phyloP scores from a whole-genome alignment of 1,140 invertebrate species.

The Steinernema khuongi region DNA sequence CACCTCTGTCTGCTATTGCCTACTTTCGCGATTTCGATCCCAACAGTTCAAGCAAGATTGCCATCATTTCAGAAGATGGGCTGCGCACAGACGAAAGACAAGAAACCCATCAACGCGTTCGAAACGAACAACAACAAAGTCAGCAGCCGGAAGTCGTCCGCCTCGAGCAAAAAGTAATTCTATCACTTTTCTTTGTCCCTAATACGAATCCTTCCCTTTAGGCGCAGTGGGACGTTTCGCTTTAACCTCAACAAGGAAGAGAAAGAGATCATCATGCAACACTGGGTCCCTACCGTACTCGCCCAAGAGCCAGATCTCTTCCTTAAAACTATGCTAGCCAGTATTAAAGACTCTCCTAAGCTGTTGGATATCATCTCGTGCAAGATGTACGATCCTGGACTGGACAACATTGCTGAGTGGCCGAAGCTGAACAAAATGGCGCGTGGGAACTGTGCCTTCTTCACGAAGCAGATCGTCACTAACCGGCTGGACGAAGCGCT shows the following conservation, averaged over 20 bases:
- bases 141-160: too few relatives aligned
- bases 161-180: too few relatives aligned
- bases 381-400: not conserved
- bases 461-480: not conserved
- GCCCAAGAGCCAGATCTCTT: not conserved
- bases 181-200: too few relatives aligned
- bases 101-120: too few relatives aligned
- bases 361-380: not conserved
- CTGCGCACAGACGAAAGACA: too few relatives aligned
- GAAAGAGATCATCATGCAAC: not conserved
- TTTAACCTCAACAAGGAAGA: not conserved
- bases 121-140: too few relatives aligned
- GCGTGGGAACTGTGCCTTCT: not conserved
- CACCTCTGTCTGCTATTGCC: too few relatives aligned
- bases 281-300: not conserved
- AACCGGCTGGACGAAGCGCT: not conserved
- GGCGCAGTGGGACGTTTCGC: not conserved
- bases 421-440: not conserved
- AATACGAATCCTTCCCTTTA: too few relatives aligned
- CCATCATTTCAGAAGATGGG: too few relatives aligned
- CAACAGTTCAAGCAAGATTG: too few relatives aligned
- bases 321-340: not conserved
- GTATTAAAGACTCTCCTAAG: not conserved
- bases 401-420: not conserved
- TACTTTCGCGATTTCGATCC: too few relatives aligned